phyloP scores from a whole-genome alignment of 2,888 invertebrate genomes.

The Drosophila meridionalis region DNA sequence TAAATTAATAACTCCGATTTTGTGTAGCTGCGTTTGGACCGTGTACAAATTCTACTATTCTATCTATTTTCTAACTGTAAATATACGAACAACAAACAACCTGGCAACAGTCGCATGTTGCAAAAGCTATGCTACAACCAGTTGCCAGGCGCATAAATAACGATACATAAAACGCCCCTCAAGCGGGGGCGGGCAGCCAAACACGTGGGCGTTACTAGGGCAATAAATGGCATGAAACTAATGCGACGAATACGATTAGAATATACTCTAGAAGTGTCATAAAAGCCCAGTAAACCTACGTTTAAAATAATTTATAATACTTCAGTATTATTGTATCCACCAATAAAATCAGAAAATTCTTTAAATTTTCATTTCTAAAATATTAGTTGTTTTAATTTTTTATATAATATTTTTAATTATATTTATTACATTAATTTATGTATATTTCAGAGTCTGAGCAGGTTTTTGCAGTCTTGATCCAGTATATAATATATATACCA shows the following conservation, averaged over 20 bases:
- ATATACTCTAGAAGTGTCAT: not conserved
- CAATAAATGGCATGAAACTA: constrained; percentile 21
- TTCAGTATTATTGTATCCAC: too few species aligned
- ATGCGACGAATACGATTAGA: not conserved
- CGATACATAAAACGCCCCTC: constrained; percentile 46
- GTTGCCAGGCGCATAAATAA: constrained; percentile 75
- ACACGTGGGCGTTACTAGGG: constrained; percentile 74
- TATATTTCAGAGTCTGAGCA: too few species aligned
- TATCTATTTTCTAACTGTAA: constrained; percentile 60
- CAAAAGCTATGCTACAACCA: constrained; percentile 33
- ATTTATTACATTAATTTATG: too few species aligned
- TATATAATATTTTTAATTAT: too few species aligned
- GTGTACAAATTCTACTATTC: constrained; percentile 42
- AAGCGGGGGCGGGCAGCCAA: constrained; percentile 24
- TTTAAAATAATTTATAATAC: too few species aligned
- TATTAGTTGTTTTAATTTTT: too few species aligned
- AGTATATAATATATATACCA: too few species aligned
- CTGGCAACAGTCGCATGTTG: constrained; percentile 54
- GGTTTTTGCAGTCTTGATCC: too few species aligned
- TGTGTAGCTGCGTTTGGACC: constrained; percentile 6
- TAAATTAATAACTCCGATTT: constrained; percentile 10
- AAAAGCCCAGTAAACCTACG: too few species aligned
- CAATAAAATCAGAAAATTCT: too few species aligned
- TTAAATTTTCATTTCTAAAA: too few species aligned
- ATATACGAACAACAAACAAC: constrained; percentile 37